A percentile compares a stretch with the other conserved stretches of the same genome.
phyloP scores from a whole-genome alignment of 1,140 invertebrate genomes.

The Gryon sp. region DNA sequence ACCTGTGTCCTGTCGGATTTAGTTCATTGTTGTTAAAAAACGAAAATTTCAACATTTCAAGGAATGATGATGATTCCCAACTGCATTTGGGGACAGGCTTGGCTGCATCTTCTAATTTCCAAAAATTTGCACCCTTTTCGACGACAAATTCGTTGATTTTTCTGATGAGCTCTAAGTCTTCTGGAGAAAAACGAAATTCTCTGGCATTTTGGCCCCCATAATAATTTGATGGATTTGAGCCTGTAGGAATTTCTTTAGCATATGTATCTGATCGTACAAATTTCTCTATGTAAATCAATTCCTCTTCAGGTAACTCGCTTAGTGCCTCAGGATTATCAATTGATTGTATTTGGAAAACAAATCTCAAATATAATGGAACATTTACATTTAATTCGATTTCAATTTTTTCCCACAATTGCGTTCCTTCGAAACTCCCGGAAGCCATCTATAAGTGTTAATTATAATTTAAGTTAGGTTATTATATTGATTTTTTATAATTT shows the following conservation, averaged over 20 bases:
- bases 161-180: background rate
- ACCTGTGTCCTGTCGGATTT: too few species aligned
- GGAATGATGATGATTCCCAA: too few species aligned
- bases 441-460: conserved; percentile 8
- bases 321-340: conserved; percentile 4
- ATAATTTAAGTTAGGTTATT: too few species aligned
- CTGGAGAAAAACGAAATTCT: background rate
- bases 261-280: conserved; percentile 5
- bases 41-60: too few species aligned
- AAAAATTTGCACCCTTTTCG: background rate
- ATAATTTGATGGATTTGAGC: background rate
- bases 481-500: too few species aligned
- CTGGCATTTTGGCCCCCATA: background rate
- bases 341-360: conserved; percentile 6
- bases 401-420: conserved; percentile 1
- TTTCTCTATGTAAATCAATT: conserved; percentile 1
- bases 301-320: background rate
- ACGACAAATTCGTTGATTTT: background rate
- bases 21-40: too few species aligned
- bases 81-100: too few species aligned
- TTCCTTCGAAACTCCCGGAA: background rate
- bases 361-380: background rate
- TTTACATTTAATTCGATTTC: background rate
- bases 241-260: background rate
- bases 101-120: too few species aligned